phyloP scores from a whole-genome alignment of 2,797 vertebrate genomes.

The Zalophus californianus region DNA sequence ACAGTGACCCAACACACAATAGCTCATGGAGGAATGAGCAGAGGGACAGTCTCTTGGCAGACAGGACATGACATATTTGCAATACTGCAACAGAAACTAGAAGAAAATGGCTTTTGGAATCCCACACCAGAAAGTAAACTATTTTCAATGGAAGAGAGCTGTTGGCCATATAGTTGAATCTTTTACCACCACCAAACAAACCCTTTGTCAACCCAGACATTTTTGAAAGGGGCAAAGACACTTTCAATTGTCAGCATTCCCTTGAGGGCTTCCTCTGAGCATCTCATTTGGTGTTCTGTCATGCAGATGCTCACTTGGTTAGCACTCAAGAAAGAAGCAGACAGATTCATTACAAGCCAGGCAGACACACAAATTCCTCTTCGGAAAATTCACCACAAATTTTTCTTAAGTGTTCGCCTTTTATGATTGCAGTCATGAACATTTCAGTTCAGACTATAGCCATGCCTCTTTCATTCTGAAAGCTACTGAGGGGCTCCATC shows the following conservation, averaged over 20 bases:
- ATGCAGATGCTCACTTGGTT: slow-evolving; percentile 78
- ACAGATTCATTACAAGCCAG: slow-evolving; percentile 76
- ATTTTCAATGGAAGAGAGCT: background rate
- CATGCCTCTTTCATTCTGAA: slow-evolving; percentile 66
- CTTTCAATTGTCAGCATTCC: slow-evolving; percentile 61
- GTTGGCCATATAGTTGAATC: background rate
- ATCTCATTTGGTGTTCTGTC: slow-evolving; percentile 69
- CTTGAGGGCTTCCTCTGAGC: slow-evolving; percentile 9
- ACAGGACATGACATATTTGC: background rate
- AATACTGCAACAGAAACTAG: background rate
- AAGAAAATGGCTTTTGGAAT: background rate
- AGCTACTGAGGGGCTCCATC: slow-evolving; percentile 38
- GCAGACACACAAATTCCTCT: slow-evolving; percentile 73
- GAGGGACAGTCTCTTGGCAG: background rate
- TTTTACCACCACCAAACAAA: background rate
- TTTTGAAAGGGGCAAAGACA: slow-evolving; percentile 62
- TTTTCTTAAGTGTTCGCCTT: slow-evolving; percentile 70
- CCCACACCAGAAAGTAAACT: background rate
- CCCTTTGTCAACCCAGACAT: background rate
- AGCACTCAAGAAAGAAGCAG: slow-evolving; percentile 78
- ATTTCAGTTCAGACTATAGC: slow-evolving; percentile 19
- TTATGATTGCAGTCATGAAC: slow-evolving; percentile 58
- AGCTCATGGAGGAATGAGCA: background rate
- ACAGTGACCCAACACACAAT: background rate
- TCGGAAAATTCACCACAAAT: slow-evolving; percentile 68